A percentile compares a stretch with the other conserved stretches of the same genome.
These are phyloP conservation scores for Heliothis virescens DNA, from an alignment of 1,140 invertebrate species.

Conservation along the genomic window DNA sequence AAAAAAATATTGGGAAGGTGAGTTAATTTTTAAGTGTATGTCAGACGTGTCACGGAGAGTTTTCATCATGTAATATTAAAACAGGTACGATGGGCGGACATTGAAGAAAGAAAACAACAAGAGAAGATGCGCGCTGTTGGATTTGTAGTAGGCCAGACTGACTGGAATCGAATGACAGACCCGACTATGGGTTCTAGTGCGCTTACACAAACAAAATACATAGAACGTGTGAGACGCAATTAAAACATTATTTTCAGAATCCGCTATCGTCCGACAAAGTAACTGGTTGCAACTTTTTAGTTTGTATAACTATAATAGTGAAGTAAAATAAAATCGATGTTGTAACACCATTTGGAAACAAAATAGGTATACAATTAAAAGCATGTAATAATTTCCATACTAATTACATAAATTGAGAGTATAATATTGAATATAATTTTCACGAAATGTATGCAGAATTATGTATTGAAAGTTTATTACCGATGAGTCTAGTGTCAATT, in stretches of 20 bases:
- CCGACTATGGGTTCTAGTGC: slow-evolving; percentile 95
- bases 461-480: too few species aligned
- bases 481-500: too few species aligned
- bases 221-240: slow-evolving; percentile 87
- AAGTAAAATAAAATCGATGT: too few species aligned
- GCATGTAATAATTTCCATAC: too few species aligned
- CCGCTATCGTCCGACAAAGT: not conserved
- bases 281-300: too few species aligned
- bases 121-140: slow-evolving; percentile 96
- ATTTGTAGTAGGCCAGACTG: slow-evolving; percentile 97
- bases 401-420: too few species aligned
- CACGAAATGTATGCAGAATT: too few species aligned
- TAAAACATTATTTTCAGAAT: slow-evolving; percentile 45
- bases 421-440: too few species aligned
- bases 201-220: slow-evolving; percentile 97
- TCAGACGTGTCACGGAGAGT: slow-evolving; percentile 53
- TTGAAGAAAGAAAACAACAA: slow-evolving; percentile 96
- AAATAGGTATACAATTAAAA: too few species aligned
- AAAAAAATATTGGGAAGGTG: slow-evolving; percentile 60
- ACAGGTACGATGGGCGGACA: slow-evolving; percentile 98
- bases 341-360: too few species aligned
- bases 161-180: slow-evolving; percentile 98
- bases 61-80: slow-evolving; percentile 79
- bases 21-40: slow-evolving; percentile 54
- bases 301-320: too few species aligned